Evolutionary conservation across 2,113 vertebrate species (phyloP), one percentile per base, ranked within the genome.

Genomic region (Eupsittula cactorum): DNA sequence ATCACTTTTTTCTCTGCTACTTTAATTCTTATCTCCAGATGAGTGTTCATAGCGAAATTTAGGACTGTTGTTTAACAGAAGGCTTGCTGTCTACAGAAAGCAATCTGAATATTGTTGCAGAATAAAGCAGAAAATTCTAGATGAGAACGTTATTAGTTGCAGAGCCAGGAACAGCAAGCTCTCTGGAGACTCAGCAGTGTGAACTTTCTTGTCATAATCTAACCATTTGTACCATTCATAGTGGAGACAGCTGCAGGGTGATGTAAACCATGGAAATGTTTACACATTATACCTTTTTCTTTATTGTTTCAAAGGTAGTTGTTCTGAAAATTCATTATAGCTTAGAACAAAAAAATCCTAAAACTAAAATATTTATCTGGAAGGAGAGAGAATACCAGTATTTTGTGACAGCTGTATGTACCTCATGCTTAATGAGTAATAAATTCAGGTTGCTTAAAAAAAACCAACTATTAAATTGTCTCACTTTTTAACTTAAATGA

Each of bases 381-480:
- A 83, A 70, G 29, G 5, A 24, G 16, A 73, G 27, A 74, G 7
- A 63, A 52, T 44, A 41, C 20, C 47, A 14, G 7, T 46, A 33
- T 68, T 86, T 71, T 76, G 16, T 68, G 65, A 33, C 11, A 81
- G 31, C 11, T 79, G 1, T 21, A 52, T 4, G 31, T 52, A 37
- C 16, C 17, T 82, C 41, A 41, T 46, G 19, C 24, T 85, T 81
- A 12, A 29, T 41, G 28, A 62, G 8, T 68, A 70, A 78, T 33
- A 85, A 84, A 92, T 63, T 67, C 14, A 49, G 1, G 3, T 79
- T 86, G 13, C 47, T 82, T 93, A 25, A 55, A 87, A 74, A 73
- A 49, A 31, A 1, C 0, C 20, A 2, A 39, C 6, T 39, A 57
- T 60, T 68, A 50, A 47, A 59, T 65, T 35, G 3, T 74, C 39